These are phyloP conservation scores for Chrysopilus asiliformis DNA, from an alignment of 2,888 invertebrate genomes.

Conservation along the genomic window DNA sequence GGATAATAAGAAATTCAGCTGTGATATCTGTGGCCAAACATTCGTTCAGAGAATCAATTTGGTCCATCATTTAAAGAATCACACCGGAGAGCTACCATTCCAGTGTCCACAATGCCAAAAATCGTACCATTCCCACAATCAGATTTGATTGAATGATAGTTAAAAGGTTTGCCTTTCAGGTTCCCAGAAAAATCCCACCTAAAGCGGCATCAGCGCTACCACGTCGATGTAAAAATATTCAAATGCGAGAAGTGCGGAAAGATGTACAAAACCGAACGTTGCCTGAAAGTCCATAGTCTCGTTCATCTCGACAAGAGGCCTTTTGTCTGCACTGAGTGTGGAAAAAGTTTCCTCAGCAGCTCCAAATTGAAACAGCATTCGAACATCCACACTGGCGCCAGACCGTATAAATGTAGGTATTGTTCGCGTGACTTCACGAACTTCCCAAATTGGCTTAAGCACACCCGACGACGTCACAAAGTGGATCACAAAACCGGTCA, in stretches of 20 bases:
- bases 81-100: slow-evolving; percentile 33
- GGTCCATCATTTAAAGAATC: slow-evolving; percentile 33
- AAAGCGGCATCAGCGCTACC: slow-evolving; percentile 35
- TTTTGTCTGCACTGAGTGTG: slow-evolving; percentile 41
- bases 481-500: slow-evolving; percentile 37
- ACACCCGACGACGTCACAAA: slow-evolving; percentile 43
- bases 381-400: slow-evolving; percentile 44
- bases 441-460: slow-evolving; percentile 47
- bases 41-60: slow-evolving; percentile 36
- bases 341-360: slow-evolving; percentile 44
- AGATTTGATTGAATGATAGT: not conserved
- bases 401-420: slow-evolving; percentile 45
- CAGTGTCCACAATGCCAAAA: slow-evolving; percentile 35
- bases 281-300: slow-evolving; percentile 42
- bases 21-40: slow-evolving; percentile 36
- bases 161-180: slow-evolving; percentile 11
- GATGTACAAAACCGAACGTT: slow-evolving; percentile 42
- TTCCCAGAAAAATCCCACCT: slow-evolving; percentile 35
- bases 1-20: slow-evolving; percentile 34
- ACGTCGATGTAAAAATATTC: slow-evolving; percentile 32
- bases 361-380: slow-evolving; percentile 46
- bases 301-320: slow-evolving; percentile 42
- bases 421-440: slow-evolving; percentile 46
- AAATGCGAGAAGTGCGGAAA: slow-evolving; percentile 36
- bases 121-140: slow-evolving; percentile 16